Evolutionary conservation across 2,888 invertebrate genomes (phyloP).

Genomic region (Xanthorhoe spadicearia): DNA sequence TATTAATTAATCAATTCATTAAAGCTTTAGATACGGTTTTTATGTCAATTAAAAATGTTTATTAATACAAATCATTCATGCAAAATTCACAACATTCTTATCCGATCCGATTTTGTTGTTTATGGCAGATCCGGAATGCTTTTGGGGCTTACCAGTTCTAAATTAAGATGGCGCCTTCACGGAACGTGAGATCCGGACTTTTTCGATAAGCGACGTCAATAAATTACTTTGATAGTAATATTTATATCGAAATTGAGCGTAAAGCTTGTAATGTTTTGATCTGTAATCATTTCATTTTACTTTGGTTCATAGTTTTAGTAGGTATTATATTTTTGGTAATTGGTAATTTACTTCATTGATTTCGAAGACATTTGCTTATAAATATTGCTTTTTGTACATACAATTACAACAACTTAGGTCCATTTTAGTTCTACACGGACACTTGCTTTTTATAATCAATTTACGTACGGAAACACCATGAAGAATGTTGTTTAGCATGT

Average conservation of each 20-base stretch:
- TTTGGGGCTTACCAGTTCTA: slow-evolving; percentile 24
- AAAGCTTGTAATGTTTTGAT: not conserved
- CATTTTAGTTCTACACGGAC: not conserved
- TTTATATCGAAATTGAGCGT: not conserved
- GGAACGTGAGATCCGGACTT: slow-evolving; percentile 25
- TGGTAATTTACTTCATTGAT: not conserved
- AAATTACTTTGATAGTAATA: slow-evolving; percentile 7
- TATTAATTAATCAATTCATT: not conserved
- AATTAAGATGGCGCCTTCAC: slow-evolving; percentile 28
- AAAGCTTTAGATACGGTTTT: not conserved
- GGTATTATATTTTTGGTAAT: not conserved
- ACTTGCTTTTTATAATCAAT: slow-evolving; percentile 2
- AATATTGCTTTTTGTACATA: not conserved
- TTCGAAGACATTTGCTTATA: not conserved
- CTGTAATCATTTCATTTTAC: too few species aligned
- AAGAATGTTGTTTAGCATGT: slow-evolving; percentile 37
- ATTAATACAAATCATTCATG: not conserved
- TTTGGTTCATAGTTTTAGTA: not conserved
- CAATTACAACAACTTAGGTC: not conserved
- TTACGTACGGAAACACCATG: slow-evolving; percentile 26
- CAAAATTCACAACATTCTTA: slow-evolving; percentile 15
- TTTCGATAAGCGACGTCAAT: slow-evolving; percentile 19
- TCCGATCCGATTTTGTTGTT: slow-evolving; percentile 21
- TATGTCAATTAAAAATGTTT: not conserved
- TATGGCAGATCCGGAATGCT: slow-evolving; percentile 30